These are phyloP conservation scores for Emys orbicularis DNA, from an alignment of 2,797 vertebrate genomes.

Conservation along the genomic window DNA sequence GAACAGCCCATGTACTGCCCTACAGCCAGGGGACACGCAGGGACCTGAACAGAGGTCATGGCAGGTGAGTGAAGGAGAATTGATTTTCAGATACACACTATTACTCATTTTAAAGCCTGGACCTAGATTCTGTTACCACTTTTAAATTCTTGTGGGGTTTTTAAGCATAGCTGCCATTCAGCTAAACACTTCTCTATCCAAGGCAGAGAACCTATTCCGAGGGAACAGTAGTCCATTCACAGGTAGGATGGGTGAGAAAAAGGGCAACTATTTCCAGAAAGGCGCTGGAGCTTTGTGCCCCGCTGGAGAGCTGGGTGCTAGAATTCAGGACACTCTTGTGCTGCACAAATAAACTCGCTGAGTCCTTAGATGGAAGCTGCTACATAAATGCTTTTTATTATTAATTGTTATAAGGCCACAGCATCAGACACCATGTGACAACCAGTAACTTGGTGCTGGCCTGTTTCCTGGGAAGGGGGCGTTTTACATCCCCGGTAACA, in stretches of 20 bases:
- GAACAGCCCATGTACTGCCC: neutral
- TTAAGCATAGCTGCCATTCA: neutral
- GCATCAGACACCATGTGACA: neutral
- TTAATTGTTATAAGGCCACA: neutral
- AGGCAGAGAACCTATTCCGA: neutral
- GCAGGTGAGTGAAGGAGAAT: neutral
- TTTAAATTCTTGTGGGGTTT: neutral
- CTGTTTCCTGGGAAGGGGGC: fast-evolving
- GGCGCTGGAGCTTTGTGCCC: neutral
- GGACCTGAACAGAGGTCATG: too few species aligned
- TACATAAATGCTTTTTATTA: fast-evolving
- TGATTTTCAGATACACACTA: neutral
- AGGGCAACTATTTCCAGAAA: neutral
- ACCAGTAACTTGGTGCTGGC: fast-evolving
- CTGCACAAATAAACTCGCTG: neutral
- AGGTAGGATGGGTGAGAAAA: fast-evolving
- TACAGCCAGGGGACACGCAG: neutral
- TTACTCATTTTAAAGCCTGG: neutral
- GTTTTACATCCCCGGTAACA: neutral
- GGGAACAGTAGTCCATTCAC: too few species aligned
- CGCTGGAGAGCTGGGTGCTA: neutral
- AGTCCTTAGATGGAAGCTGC: fast-evolving
- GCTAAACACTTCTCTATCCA: neutral
- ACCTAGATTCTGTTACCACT: neutral
- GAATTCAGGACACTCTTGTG: neutral